These are phyloP conservation scores for Gasteruption jaculator DNA, from an alignment of 2,888 invertebrate genomes.

Conservation along the genomic window DNA sequence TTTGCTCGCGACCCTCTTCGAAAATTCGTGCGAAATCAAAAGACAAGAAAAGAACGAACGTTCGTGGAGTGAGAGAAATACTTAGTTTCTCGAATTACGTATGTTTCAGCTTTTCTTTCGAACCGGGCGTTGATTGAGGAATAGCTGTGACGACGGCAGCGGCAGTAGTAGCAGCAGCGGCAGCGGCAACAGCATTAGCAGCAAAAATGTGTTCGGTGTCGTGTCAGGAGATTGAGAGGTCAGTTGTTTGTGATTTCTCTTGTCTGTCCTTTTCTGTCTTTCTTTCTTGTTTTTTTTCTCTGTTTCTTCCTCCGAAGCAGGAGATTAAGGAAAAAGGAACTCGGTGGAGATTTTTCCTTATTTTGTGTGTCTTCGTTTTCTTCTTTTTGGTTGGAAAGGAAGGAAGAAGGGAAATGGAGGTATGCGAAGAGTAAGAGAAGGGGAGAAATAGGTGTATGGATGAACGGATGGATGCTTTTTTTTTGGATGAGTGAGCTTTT, in stretches of 20 bases:
- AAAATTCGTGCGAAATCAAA: too few relatives aligned
- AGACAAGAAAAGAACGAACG: too few relatives aligned
- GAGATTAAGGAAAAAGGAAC: constrained; percentile 25
- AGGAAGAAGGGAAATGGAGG: constrained; percentile 27
- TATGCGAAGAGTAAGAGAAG: constrained; percentile 26
- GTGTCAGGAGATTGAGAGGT: constrained; percentile 22
- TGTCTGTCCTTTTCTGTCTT: constrained; percentile 2
- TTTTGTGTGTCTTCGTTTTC: constrained; percentile 14
- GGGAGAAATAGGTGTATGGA: constrained; percentile 10
- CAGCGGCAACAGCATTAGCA: constrained; percentile 8
- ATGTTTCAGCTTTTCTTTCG: too few relatives aligned
- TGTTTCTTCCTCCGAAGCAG: constrained; percentile 18
- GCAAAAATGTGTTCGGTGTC: constrained; percentile 24
- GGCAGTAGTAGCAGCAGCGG: constrained; percentile 23
- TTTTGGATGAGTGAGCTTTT: constrained; percentile 39
- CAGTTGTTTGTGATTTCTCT: constrained; percentile 12
- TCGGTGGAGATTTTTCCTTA: constrained; percentile 11
- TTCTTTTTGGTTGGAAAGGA: constrained; percentile 16
- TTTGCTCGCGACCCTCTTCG: too few relatives aligned
- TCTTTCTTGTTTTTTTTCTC: constrained; percentile 9
- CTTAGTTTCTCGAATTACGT: too few relatives aligned
- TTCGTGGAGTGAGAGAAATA: too few relatives aligned
- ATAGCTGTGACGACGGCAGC: constrained; percentile 25
- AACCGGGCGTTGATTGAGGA: constrained; percentile 21
- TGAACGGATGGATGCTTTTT: constrained; percentile 27